These are phyloP conservation scores for Sphaerophoria taeniata DNA, from an alignment of 2,888 invertebrate species.

Conservation along the genomic window DNA sequence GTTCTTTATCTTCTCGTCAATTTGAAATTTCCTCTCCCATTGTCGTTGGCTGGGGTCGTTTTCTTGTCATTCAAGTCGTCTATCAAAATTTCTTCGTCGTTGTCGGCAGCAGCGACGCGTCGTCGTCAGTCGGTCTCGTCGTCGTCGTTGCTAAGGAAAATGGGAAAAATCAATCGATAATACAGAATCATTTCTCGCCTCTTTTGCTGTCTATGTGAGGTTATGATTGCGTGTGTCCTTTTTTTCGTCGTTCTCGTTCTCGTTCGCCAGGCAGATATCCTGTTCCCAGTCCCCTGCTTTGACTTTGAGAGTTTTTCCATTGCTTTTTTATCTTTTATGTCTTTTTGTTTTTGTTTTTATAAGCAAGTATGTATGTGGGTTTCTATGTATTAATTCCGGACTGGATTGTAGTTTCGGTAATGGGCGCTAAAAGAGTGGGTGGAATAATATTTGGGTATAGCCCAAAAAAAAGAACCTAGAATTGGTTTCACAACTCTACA, in stretches of 20 bases:
- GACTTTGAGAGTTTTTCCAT: neutral
- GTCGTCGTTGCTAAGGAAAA: neutral
- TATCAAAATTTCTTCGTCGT: neutral
- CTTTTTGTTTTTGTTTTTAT: conserved; percentile 5
- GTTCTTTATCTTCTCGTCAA: neutral
- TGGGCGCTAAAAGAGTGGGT: conserved; percentile 47
- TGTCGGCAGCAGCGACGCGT: neutral
- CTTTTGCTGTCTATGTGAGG: conserved; percentile 34
- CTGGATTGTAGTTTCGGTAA: conserved; percentile 52
- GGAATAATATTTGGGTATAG: conserved; percentile 37
- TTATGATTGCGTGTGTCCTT: conserved; percentile 71
- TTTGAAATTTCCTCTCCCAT: neutral
- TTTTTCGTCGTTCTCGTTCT: conserved; percentile 35
- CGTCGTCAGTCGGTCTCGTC: neutral
- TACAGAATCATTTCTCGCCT: conserved; percentile 56
- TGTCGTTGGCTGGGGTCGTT: conserved; percentile 21
- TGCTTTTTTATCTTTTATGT: neutral
- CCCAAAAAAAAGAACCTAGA: conserved; percentile 24
- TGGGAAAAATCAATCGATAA: conserved; percentile 70
- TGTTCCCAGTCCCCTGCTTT: neutral
- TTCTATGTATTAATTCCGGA: conserved; percentile 49
- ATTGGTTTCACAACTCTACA: conserved; percentile 38
- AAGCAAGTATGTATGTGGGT: neutral
- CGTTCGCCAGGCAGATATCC: neutral
- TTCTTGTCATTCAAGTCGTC: neutral